A percentile compares a stretch with the other conserved stretches of the same genome.
Conservation (phyloP, 92 coral and sea anemone species). For the Chrysogorgia sp. region DNA sequence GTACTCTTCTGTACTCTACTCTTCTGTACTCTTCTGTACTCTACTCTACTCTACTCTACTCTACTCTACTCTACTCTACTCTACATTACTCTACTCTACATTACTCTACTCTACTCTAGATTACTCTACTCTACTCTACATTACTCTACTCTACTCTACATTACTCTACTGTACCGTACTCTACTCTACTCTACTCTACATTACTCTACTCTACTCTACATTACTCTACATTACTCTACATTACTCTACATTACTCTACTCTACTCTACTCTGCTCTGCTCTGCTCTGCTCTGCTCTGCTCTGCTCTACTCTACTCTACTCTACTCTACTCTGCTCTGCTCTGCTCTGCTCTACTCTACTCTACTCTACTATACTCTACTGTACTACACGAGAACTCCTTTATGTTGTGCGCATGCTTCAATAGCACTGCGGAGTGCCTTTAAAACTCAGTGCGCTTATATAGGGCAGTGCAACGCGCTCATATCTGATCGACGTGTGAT, state of each 20-base stretch:
- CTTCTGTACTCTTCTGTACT: conserved; percentile 24
- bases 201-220: conserved; percentile 18
- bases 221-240: neutral
- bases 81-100: neutral
- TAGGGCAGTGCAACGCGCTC: no score
- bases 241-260: neutral
- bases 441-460: no score
- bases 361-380: neutral
- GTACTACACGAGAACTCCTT: no score
- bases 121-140: neutral
- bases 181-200: conserved; percentile 28
- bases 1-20: neutral
- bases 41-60: conserved; percentile 17
- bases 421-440: no score
- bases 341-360: conserved; percentile 3
- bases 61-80: neutral
- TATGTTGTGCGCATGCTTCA: no score
- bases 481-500: no score
- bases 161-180: conserved; percentile 3
- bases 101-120: neutral
- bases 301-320: conserved; percentile 19
- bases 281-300: neutral
- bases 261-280: neutral
- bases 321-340: conserved; percentile 19
- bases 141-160: conserved; percentile 6